A percentile compares a stretch with the other conserved stretches of the same genome.
These are phyloP conservation scores for Heliothis virescens DNA, from an alignment of 1,140 invertebrate genomes.

Conservation along the genomic window DNA sequence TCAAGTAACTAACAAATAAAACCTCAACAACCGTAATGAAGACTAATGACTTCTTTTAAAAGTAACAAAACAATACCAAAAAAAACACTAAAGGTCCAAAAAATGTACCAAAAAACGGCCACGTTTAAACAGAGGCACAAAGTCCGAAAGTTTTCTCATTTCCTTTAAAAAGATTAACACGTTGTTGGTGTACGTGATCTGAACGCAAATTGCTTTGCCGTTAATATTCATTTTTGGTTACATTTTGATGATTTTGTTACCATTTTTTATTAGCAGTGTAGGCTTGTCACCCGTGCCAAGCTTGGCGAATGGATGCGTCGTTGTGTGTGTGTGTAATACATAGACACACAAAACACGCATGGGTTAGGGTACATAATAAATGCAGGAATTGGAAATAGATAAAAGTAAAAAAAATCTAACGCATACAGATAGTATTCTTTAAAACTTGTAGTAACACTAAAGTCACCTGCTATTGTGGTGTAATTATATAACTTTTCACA, in stretches of 20 bases:
- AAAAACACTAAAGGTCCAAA: conserved; percentile 22
- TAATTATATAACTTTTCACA: no score
- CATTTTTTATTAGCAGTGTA: not conserved
- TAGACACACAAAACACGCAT: no score
- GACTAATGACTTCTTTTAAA: not conserved
- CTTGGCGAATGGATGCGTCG: no score
- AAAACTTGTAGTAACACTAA: no score
- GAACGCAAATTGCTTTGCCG: conserved; percentile 42
- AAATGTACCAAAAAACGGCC: conserved; percentile 14
- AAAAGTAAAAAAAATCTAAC: no score
- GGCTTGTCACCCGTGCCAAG: not conserved
- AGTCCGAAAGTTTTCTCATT: conserved; percentile 55
- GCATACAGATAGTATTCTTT: no score
- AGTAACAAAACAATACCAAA: conserved; percentile 1
- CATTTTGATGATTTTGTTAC: not conserved
- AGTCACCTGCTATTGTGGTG: no score
- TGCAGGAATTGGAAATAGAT: no score
- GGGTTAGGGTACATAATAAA: no score
- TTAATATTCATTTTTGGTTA: conserved; percentile 34
- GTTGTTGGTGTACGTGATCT: conserved; percentile 50
- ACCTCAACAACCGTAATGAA: conserved; percentile 5
- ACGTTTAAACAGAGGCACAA: conserved; percentile 29
- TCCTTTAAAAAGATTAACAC: conserved; percentile 56
- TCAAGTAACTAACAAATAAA: not conserved
- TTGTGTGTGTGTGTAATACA: no score